Conservation (phyloP, 2,888 invertebrate species). For the Cyclophora albipunctata region DNA sequence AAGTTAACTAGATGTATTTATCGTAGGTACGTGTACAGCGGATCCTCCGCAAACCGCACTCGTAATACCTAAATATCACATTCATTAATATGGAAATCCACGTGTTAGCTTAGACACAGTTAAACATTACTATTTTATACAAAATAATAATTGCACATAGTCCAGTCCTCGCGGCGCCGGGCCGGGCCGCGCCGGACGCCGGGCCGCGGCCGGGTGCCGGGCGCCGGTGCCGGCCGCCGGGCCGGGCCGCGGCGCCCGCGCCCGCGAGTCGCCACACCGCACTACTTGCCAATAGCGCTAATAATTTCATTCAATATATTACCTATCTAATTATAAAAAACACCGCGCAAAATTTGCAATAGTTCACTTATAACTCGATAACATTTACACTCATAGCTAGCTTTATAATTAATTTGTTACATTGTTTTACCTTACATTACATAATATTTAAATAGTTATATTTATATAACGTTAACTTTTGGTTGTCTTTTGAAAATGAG, state of each 20-base stretch:
- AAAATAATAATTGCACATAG: constrained; percentile 77
- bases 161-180: constrained; percentile 53
- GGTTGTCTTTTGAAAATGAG: constrained; percentile 72
- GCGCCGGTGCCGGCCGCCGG: no score
- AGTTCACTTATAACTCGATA: constrained; percentile 73
- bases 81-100: constrained; percentile 76
- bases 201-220: no score
- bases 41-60: constrained; percentile 60
- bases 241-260: no score
- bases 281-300: constrained; percentile 61
- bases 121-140: constrained; percentile 50
- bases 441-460: constrained; percentile 72
- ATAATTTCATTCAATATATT: constrained; percentile 76
- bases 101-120: constrained; percentile 73
- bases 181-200: neutral
- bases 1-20: constrained; percentile 70
- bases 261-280: constrained; percentile 43
- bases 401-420: constrained; percentile 75
- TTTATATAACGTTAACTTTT: constrained; percentile 73
- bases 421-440: constrained; percentile 65
- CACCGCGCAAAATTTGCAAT: constrained; percentile 74
- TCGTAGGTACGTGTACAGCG: constrained; percentile 59
- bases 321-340: constrained; percentile 76
- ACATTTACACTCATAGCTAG: constrained; percentile 76
- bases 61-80: constrained; percentile 76